These are phyloP conservation scores for Ichneumoninae sp. DNA, from an alignment of 2,888 invertebrate genomes.

Conservation along the genomic window DNA sequence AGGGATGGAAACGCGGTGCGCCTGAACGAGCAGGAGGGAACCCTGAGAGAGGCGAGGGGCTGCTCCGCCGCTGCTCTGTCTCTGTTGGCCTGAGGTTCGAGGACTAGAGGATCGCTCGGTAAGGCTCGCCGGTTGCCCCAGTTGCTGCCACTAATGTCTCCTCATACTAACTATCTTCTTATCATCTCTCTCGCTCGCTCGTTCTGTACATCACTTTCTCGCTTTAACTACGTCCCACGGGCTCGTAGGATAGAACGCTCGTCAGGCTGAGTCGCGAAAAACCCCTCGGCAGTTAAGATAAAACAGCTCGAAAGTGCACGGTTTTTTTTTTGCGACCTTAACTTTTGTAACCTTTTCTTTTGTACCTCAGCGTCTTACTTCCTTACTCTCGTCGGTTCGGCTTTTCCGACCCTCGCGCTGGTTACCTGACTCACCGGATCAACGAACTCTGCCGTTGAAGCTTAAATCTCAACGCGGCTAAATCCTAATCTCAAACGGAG, in stretches of 20 bases:
- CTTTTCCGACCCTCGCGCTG: not conserved
- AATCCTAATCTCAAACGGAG: not conserved
- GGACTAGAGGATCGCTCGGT: conserved; percentile 46
- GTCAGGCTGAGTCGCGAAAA: conserved; percentile 56
- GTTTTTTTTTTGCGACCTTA: conserved; percentile 64
- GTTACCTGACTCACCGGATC: not conserved
- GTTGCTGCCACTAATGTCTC: conserved; percentile 79
- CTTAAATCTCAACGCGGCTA: not conserved
- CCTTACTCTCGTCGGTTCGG: not conserved
- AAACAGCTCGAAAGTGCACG: conserved; percentile 75
- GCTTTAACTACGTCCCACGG: conserved; percentile 11
- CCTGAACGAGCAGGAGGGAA: conserved; percentile 51
- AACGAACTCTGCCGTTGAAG: not conserved
- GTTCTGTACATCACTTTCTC: not conserved
- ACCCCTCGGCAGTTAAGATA: conserved; percentile 69
- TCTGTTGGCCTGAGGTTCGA: conserved; percentile 23
- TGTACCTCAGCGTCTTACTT: not conserved
- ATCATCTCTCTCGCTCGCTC: conserved; percentile 69
- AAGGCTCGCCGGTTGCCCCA: conserved; percentile 73
- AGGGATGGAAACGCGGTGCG: conserved; percentile 59
- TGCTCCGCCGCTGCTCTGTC: conserved; percentile 15
- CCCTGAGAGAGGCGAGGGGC: conserved; percentile 29
- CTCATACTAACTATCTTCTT: conserved; percentile 79
- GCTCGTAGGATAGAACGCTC: conserved; percentile 46
- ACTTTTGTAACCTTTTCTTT: conserved; percentile 26